A percentile compares a stretch with the other conserved stretches of the same genome.
phyloP scores from a whole-genome alignment of 2,797 vertebrate species.

The Ambastaia sidthimunki region DNA sequence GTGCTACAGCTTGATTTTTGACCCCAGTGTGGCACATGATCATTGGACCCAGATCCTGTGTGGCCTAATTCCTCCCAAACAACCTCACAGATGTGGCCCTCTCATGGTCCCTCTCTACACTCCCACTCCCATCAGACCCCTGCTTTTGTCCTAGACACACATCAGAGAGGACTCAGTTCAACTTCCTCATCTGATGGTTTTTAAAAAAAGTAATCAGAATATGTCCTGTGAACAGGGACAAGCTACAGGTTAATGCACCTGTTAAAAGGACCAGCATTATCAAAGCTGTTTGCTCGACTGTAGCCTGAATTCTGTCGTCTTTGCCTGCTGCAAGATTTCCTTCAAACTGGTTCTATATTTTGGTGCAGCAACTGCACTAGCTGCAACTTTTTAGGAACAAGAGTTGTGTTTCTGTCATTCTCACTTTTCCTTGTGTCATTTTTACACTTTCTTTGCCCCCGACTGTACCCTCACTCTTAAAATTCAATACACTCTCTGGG shows the following conservation, averaged over 20 bases:
- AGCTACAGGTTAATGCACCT: too few species aligned
- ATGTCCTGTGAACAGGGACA: not conserved
- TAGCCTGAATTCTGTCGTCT: too few species aligned
- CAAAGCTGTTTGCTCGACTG: too few species aligned
- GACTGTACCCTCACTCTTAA: not conserved
- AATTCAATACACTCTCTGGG: not conserved
- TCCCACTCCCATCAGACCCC: not conserved
- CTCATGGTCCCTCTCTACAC: not conserved
- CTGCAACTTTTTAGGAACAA: not conserved
- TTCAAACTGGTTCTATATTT: too few species aligned
- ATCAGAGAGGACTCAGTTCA: too few species aligned
- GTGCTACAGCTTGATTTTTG: slow-evolving; percentile 19
- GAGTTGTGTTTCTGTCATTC: not conserved
- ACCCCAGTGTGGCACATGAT: slow-evolving; percentile 14
- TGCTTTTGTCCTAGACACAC: not conserved
- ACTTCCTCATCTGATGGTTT: not conserved
- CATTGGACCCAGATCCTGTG: slow-evolving; percentile 22
- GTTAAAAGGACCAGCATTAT: not conserved
- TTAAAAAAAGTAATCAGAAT: not conserved
- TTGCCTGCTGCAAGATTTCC: too few species aligned
- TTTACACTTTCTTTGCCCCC: not conserved
- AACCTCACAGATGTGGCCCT: slow-evolving; percentile 10
- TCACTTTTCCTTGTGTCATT: not conserved
- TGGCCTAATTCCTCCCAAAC: slow-evolving; percentile 25
- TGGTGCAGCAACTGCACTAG: not conserved